Evolutionary conservation across 2,888 invertebrate genomes (phyloP).

Genomic region (Sabatieria punctata): DNA sequence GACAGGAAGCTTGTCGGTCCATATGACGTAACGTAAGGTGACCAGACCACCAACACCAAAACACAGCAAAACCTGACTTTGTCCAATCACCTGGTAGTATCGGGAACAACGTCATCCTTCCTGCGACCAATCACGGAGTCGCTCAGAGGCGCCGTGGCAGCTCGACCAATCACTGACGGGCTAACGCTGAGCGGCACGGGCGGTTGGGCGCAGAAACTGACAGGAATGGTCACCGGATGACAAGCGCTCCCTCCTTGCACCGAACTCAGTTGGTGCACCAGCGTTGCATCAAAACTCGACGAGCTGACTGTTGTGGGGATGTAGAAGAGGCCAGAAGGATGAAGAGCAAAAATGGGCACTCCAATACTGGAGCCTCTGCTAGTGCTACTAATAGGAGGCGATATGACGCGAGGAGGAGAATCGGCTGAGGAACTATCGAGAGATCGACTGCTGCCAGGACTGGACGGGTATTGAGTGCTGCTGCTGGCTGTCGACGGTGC

Average conservation of each 20-base stretch:
- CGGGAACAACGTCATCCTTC: no score
- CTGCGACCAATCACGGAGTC: no score
- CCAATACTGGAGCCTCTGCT: conserved; percentile 33
- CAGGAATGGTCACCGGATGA: background rate
- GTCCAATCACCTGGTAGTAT: no score
- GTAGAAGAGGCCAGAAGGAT: conserved; percentile 71
- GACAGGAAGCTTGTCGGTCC: no score
- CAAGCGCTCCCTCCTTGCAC: background rate
- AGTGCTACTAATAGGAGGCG: background rate
- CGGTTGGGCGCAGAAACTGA: background rate
- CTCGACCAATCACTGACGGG: no score
- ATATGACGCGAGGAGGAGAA: background rate
- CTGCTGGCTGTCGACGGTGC: conserved; percentile 1
- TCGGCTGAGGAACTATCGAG: background rate
- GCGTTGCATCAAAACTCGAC: background rate
- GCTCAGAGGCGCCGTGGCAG: no score
- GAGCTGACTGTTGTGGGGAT: conserved; percentile 63
- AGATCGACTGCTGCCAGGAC: conserved; percentile 1
- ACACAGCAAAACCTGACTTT: no score
- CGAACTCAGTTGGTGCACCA: background rate
- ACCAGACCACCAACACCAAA: no score
- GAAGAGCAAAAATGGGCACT: conserved; percentile 73
- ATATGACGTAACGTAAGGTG: no score
- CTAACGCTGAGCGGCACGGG: background rate
- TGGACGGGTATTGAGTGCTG: conserved; percentile 6